Percentiles rank a stretch among this genome's conserved stretches.
These are phyloP conservation scores for Pseudomyrmex gracilis DNA, from an alignment of 1,140 invertebrate genomes.

Conservation along the genomic window DNA sequence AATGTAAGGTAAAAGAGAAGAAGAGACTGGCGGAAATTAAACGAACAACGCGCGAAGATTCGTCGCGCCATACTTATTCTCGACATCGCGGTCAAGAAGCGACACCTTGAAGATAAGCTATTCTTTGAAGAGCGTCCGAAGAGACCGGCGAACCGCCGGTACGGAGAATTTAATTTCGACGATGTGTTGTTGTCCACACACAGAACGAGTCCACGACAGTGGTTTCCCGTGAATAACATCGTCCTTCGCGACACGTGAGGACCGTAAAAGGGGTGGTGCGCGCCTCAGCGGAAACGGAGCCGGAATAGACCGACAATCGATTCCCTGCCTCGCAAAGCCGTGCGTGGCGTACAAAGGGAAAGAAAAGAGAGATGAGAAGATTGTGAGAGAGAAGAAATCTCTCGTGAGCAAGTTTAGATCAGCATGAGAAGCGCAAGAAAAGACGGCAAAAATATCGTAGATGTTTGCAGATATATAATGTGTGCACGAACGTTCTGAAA, in stretches of 20 bases:
- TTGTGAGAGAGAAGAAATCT: neutral
- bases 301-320: constrained; percentile 58
- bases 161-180: constrained; percentile 60
- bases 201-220: constrained; percentile 15
- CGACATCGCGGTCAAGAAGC: constrained; percentile 15
- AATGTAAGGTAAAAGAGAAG: neutral
- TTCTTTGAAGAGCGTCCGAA: constrained; percentile 35
- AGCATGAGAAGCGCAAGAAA: neutral
- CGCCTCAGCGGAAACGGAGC: constrained; percentile 34
- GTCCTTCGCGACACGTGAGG: neutral
- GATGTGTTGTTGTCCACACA: constrained; percentile 20
- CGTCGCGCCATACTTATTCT: constrained; percentile 4
- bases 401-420: neutral
- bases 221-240: constrained; percentile 37
- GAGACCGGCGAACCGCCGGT: neutral
- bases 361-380: constrained; percentile 11
- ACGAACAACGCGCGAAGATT: constrained; percentile 3
- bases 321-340: constrained; percentile 32
- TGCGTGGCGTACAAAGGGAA: constrained; percentile 22
- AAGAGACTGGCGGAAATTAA: constrained; percentile 60
- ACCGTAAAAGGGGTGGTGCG: neutral
- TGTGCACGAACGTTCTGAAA: neutral
- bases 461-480: neutral
- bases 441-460: neutral
- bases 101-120: constrained; percentile 21